Base-by-base conservation (phyloP, 2,888 invertebrate species). In the Drosophila basisetae region DNA sequence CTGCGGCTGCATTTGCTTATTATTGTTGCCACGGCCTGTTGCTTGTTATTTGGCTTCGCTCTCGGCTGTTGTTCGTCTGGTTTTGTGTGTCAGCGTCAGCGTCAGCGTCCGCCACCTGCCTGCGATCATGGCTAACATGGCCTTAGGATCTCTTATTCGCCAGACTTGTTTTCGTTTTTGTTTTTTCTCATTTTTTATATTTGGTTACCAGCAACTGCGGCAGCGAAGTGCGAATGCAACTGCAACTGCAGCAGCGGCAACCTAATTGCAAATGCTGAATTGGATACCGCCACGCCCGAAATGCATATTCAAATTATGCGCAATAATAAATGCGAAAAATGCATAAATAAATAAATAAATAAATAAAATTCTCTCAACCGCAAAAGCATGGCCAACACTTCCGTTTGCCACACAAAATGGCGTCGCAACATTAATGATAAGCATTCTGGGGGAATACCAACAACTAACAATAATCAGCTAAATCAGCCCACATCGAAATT, bases 31-130 rank as follows among this genome's bases (percentile, higher is more conserved):
- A 63, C 54, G 73, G 79, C 84, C 83, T 82, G 82, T 73, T 82
- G 82, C 83, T 74, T 76, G 77, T 59, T 69, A 63, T 54, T 61
- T 62, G 67, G 71, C 68, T 71, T 67, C 66, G 43, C 30, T 54
- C 31, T 54, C 59, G 47, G 66, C 80, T 79, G 73, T 63, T 66
- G 80, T 72, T 77, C 68, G 82, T 81, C 73, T 82, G 76, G 73
- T 80, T 85, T 82, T 79, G 69, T 77, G 70, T 86, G 82, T 80
- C 82, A 75, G 90, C 77, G 47, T 69, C 90, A 90, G 65, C 83
- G 86, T 89, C 90, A 90, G 66, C 83, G 86, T 89, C 90, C 89
- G 90, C 85, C 85, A 85, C 90, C 85, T 85, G 90, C 85, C 82
- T 56, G 28, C 65, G 90, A 90, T 85, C 90, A 70, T 68, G 75